A percentile compares a stretch with the other conserved stretches of the same genome.
Conservation (phyloP, 2,797 vertebrate genomes). For the Meriones psammophilus region DNA sequence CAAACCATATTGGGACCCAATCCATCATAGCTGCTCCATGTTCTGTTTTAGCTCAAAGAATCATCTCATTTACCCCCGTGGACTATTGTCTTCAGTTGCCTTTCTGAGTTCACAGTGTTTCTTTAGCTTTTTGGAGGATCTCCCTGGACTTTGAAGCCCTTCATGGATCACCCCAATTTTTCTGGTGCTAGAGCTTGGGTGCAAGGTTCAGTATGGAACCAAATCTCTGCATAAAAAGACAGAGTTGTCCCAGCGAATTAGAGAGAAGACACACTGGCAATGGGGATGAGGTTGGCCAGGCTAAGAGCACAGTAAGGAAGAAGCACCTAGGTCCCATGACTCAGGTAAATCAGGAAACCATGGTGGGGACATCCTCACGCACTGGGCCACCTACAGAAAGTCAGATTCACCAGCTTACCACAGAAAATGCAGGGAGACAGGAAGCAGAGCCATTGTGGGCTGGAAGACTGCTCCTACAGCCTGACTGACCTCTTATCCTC, state of each 20-base stretch:
- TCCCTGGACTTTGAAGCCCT: neutral
- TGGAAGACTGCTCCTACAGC: neutral
- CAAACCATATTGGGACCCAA: neutral
- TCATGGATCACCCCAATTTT: neutral
- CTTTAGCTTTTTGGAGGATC: neutral
- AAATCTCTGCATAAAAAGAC: neutral
- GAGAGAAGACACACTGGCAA: fast-evolving
- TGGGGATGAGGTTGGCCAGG: too few species aligned
- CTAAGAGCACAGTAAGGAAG: neutral
- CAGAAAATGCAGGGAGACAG: neutral
- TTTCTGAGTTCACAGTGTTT: neutral
- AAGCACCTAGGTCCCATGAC: neutral
- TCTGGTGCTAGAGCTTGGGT: fast-evolving
- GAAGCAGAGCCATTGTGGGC: neutral
- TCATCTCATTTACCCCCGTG: neutral
- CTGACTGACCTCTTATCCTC: neutral
- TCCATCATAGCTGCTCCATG: neutral
- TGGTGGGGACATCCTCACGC: neutral
- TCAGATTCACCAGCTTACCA: neutral
- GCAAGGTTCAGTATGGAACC: neutral
- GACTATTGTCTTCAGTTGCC: neutral
- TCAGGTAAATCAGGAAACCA: neutral
- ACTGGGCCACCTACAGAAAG: neutral
- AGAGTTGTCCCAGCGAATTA: fast-evolving
- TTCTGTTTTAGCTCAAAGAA: neutral